Base-by-base conservation (phyloP, 1,140 invertebrate species). In the Brachionus plicatilis region DNA sequence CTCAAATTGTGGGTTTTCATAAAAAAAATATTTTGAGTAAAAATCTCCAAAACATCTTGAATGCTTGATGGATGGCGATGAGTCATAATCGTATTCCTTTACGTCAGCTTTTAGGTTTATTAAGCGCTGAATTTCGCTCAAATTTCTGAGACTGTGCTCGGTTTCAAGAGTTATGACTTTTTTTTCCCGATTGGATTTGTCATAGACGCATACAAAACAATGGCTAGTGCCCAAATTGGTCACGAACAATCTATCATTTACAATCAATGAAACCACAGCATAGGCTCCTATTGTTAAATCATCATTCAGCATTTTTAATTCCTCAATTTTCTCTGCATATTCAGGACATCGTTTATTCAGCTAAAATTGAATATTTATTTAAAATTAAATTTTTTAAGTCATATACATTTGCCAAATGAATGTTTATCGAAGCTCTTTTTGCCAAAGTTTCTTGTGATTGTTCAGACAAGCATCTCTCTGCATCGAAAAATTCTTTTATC, bases 21-120 rank as follows among this genome's bases (percentile, higher is more conserved):
- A 33, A 12, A 20, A 82, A 29, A 24, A n/a, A 47, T 2, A 6
- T 65, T 82, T 82, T 12, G 20, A 41, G 14, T 37, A 65, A 68
- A 82, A 82, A 65, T 82, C 53, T 8, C 79, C 79, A 65, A 82
- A 29, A 20, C 79, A 82, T 20, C 79, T 43, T 20, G 79, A 41
- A 45, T 45, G 24, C 29, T 47, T 45, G 14, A 82, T 27, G 2
- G 24, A 24, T 20, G 53, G 53, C 7, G 53, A 6, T 12, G 11
- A 65, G 20, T 66, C 53, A 47, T 37, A 27, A 27, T 20, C 6
- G 12, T 17, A 60, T 29, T 43, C 41, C 6, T 82, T 3, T 3
- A 82, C 27, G 14, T 82, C 45, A 3, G 33, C 50, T 9, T 82
- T 60, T 3, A 65, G 4, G 0, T 65, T 47, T 14, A 45, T 24